A percentile compares a stretch with the other conserved stretches of the same genome.
Evolutionary conservation across 2,888 invertebrate species (phyloP).

Genomic region (Sipunculus nudus): DNA sequence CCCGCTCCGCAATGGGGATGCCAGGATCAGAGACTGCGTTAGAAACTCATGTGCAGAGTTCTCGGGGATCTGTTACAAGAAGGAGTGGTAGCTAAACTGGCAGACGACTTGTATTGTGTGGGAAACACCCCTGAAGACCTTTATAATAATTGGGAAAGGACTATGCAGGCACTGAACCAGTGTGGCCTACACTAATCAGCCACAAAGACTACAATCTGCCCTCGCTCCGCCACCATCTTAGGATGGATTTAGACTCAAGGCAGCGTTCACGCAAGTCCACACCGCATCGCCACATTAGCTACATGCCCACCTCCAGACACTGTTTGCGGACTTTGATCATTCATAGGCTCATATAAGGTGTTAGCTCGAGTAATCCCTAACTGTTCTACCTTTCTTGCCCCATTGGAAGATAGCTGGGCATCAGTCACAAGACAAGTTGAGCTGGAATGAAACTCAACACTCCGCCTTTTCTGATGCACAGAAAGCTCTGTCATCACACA

Average conservation of each 20-base stretch:
- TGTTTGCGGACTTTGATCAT: background rate
- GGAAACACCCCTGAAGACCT: constrained; percentile 9
- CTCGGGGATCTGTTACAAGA: constrained; percentile 24
- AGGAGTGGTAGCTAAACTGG: constrained; percentile 21
- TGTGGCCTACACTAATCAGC: constrained; percentile 15
- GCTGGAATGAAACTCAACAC: background rate
- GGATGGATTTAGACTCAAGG: constrained; percentile 28
- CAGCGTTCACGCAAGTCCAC: constrained; percentile 21
- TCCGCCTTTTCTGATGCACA: background rate
- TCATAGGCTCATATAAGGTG: constrained; percentile 7
- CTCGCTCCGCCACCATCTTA: constrained; percentile 13
- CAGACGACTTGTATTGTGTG: constrained; percentile 22
- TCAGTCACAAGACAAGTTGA: background rate
- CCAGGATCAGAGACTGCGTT: constrained; percentile 29
- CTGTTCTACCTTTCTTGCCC: background rate
- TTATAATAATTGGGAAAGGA: constrained; percentile 8
- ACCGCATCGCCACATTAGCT: constrained; percentile 7
- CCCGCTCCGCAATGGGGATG: constrained; percentile 32
- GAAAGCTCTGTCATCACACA: background rate
- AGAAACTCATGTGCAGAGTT: constrained; percentile 26
- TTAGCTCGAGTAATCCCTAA: constrained; percentile 7
- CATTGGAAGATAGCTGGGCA: background rate
- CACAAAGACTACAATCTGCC: constrained; percentile 20
- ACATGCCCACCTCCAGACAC: constrained; percentile 5
- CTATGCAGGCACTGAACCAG: constrained; percentile 10